A percentile compares a stretch with the other conserved stretches of the same genome.
phyloP scores from a whole-genome alignment of 2,888 invertebrate species.

The Scaptomyza parva region DNA sequence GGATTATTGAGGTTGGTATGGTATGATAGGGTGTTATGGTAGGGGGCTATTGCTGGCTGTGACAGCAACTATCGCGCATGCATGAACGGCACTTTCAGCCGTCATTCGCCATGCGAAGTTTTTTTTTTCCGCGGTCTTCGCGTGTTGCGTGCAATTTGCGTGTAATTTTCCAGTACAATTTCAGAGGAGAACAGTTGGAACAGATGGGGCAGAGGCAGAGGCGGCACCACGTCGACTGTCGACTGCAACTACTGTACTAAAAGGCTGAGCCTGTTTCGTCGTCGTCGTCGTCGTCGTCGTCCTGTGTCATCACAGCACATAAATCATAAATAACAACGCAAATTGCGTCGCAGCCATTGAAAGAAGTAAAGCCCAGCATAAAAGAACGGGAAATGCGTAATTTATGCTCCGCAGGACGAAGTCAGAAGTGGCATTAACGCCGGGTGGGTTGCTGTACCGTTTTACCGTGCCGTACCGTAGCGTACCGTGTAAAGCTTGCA shows the following conservation, averaged over 20 bases:
- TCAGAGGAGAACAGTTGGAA: conserved; percentile 83
- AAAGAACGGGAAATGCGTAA: conserved; percentile 69
- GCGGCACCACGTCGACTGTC: neutral
- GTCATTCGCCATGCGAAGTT: conserved; percentile 72
- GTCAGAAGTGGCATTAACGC: conserved; percentile 22
- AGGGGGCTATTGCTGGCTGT: conserved; percentile 30
- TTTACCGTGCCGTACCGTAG: conserved; percentile 34
- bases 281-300: conserved; percentile 19
- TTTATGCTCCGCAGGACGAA: conserved; percentile 74
- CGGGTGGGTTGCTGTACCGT: conserved; percentile 58
- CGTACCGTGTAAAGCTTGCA: conserved; percentile 57
- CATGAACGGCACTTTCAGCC: conserved; percentile 70
- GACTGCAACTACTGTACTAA: conserved; percentile 49
- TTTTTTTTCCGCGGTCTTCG: conserved; percentile 55
- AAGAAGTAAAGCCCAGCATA: conserved; percentile 18
- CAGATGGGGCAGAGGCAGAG: neutral
- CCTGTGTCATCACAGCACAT: conserved; percentile 77
- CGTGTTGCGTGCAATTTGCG: conserved; percentile 80
- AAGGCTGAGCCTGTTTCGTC: conserved; percentile 15
- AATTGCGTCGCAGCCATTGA: conserved; percentile 73
- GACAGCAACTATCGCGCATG: conserved; percentile 66
- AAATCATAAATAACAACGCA: conserved; percentile 74
- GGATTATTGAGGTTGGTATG: neutral
- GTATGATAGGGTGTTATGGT: neutral
- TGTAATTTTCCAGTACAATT: conserved; percentile 62